phyloP scores from a whole-genome alignment of 2,113 vertebrate genomes.

The Lanius collurio region DNA sequence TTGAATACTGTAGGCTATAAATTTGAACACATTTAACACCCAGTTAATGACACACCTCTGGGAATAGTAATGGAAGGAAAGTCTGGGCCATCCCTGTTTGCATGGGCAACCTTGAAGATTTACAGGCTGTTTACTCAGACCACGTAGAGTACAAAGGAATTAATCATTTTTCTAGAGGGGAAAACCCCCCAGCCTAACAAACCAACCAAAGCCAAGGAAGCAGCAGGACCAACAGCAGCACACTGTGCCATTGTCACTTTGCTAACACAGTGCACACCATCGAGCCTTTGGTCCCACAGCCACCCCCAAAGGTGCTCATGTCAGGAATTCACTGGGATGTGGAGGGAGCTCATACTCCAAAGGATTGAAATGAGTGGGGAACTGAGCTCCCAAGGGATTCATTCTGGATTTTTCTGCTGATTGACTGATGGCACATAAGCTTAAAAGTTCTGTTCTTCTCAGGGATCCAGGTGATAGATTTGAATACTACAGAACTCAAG shows the following conservation, averaged over 20 bases:
- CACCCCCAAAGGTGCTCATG: neutral
- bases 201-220: neutral
- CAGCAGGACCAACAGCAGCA: no score
- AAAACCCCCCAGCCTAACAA: neutral
- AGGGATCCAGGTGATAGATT: neutral
- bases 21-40: slow-evolving; percentile 19
- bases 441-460: neutral
- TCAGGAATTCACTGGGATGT: neutral
- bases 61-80: neutral
- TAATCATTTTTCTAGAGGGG: neutral
- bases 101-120: neutral
- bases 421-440: neutral
- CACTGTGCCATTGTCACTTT: neutral
- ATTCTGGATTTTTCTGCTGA: neutral
- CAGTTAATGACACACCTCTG: neutral
- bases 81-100: neutral
- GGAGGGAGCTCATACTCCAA: neutral
- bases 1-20: neutral
- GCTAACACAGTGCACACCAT: neutral
- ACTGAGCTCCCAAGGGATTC: neutral
- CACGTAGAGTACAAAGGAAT: neutral
- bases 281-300: neutral
- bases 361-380: neutral
- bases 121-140: neutral
- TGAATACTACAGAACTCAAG: neutral